Evolutionary conservation across 2,113 vertebrate species (phyloP), one percentile per base, ranked within the genome.

Genomic region (Rhea pennata): DNA sequence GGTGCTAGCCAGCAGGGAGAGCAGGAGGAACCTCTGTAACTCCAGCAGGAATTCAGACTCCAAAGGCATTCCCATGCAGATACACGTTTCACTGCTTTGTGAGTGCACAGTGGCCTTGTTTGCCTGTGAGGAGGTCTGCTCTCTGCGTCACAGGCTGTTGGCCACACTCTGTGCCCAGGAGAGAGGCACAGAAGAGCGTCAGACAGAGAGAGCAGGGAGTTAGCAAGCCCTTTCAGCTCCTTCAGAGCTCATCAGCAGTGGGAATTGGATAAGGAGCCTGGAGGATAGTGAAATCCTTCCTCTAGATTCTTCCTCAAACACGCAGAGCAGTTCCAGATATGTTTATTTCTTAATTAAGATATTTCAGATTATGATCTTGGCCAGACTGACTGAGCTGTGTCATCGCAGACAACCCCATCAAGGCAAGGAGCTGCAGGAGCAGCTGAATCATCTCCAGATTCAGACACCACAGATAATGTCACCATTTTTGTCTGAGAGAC

Each of bases 361-460:
- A 13, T 33, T 78, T n/a, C 40, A 94, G 59, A 88, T 44, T 48
- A 62, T 44, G 33, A 3, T 73, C 72, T 36, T 58, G 78, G 15
- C 5, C 83, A 88, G 76, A 27, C 22, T 90, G 61, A 61, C 2
- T 1, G 50, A 48, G 48, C 15, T 74, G 22, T 42, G 11, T 90
- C 73, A 79, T 31, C 1, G 1, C 50, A 92, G 42, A 65, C 24
- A 76, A 42, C 16, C 17, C 64, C 42, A 36, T 79, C 62, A 61
- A 76, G 26, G 44, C 77, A 87, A 0, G 1, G 54, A 86, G 44
- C 36, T 36, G 36, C 36, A 36, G 88, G 46, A 79, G 58, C 40
- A 91, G 36, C 29, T 92, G 80, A 96, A 84, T 91, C 92, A 89
- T 87, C 50, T 91, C 73, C 33, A 87, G 62, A 44, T 26, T 46